Conservation (phyloP, 2,113 vertebrate genomes). For the Syngnathoides biaculeatus region DNA sequence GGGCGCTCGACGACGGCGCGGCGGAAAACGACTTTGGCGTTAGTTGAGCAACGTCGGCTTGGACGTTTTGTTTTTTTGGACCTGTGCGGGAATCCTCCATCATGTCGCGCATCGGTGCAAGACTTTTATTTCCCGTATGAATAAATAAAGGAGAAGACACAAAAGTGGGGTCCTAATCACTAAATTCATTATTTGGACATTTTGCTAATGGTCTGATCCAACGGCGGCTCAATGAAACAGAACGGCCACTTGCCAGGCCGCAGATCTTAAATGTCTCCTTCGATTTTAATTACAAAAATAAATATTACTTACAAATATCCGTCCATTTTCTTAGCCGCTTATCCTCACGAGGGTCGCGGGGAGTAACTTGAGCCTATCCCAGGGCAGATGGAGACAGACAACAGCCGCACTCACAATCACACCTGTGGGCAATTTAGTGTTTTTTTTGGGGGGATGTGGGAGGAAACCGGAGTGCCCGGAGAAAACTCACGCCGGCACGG, state of each 20-base stretch:
- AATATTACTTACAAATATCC: background rate
- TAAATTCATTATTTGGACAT: slow-evolving; percentile 51
- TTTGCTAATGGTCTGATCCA: slow-evolving; percentile 41
- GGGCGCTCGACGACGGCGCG: slow-evolving; percentile 11
- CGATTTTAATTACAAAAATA: background rate
- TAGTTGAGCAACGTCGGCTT: background rate
- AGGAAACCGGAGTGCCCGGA: too few relatives aligned
- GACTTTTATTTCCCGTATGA: slow-evolving; percentile 4
- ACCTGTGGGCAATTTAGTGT: too few relatives aligned
- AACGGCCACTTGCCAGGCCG: slow-evolving; percentile 22
- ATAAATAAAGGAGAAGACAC: slow-evolving; percentile 9
- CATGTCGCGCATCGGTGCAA: slow-evolving; percentile 2
- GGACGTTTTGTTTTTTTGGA: background rate
- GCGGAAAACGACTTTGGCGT: slow-evolving; percentile 11
- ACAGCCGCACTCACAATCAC: too few relatives aligned
- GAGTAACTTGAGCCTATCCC: too few relatives aligned
- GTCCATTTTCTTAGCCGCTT: too few relatives aligned
- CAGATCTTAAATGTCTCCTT: background rate
- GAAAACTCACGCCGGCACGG: too few relatives aligned
- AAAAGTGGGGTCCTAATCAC: slow-evolving; percentile 15
- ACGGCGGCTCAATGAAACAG: slow-evolving; percentile 12
- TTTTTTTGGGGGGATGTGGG: too few relatives aligned
- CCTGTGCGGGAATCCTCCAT: background rate
- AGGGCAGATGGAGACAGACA: too few relatives aligned
- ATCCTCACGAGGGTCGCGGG: too few relatives aligned